Evolutionary conservation across 2,797 vertebrate species (phyloP), one percentile per base, ranked within the genome.

Genomic region (Scomberomorus guttatus): DNA sequence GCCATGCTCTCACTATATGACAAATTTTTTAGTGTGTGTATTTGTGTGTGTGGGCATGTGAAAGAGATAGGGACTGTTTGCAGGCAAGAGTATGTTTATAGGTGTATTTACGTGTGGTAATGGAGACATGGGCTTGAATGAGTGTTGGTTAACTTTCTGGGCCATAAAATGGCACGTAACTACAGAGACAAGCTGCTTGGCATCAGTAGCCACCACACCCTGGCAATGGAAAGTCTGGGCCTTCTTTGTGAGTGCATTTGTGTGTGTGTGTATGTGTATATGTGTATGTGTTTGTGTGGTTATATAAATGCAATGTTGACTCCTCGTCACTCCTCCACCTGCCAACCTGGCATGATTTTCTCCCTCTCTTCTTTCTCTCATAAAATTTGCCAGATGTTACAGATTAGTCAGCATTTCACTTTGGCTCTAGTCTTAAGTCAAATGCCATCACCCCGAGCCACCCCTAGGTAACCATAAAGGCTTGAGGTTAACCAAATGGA

Each of bases 401-500:
- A 82, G 85, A 93, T 94, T 92, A 93, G 88, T 91, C 89, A 90
- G 88, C 80, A 75, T 92, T 89, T 91, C 81, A 82, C 70, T 87
- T 86, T 88, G 88, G 86, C 87, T 91, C 79, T 87, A 54, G 75
- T 91, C 81, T 87, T 61, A 58, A 90, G 89, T 92, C 89, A 89
- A 92, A 91, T 90, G 90, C 89, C 93, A 89, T 90, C 92, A 93
- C 91, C 92, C 69, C 61, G 25, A 91, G 90, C 84, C 90, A 91
- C 89, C 91, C 86, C 87, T 80, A 66, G 77, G 83, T 91, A 89
- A 89, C 90, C 91, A 90, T 93, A 93, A 93, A 93, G 90, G 81
- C 87, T 91, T 90, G 88, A 91, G 92, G 91, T 94, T 92, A 92
- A 91, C 91, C 87, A 91, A 93, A 90, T 91, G 89, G 85, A 90